Evolutionary conservation across 2,888 invertebrate genomes (phyloP).

Genomic region (Habrosyne pyritoides): DNA sequence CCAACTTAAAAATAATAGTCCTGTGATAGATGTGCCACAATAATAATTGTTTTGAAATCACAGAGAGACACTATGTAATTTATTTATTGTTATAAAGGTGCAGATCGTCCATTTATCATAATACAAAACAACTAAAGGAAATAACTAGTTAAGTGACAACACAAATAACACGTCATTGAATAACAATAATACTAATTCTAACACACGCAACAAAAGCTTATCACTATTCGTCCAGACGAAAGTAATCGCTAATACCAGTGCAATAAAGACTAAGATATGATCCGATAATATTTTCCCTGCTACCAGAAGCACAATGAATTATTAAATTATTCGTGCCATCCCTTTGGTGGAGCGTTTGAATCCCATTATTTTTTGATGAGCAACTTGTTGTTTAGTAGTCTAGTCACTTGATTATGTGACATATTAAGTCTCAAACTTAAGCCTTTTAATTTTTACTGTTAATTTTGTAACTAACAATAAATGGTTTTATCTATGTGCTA

Average conservation of each 20-base stretch:
- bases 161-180: constrained; percentile 18
- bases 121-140: not conserved
- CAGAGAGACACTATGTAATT: too few species aligned
- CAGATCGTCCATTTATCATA: not conserved
- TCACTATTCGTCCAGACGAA: constrained; percentile 35
- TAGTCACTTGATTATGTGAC: too few species aligned
- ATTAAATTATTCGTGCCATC: constrained; percentile 67
- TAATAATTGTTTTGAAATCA: too few species aligned
- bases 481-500: too few species aligned
- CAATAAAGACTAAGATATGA: constrained; percentile 46
- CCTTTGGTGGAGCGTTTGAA: constrained; percentile 47
- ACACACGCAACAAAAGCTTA: constrained; percentile 24
- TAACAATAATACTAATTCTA: constrained; percentile 37
- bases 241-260: constrained; percentile 40
- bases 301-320: constrained; percentile 49
- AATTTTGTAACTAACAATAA: too few species aligned
- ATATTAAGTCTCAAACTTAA: too few species aligned
- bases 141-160: not conserved
- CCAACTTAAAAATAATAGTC: too few species aligned
- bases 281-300: constrained; percentile 42
- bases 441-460: too few species aligned
- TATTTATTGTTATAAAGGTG: too few species aligned
- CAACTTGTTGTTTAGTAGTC: not conserved
- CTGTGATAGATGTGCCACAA: too few species aligned
- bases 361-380: constrained; percentile 14